Conservation (phyloP, 1,140 invertebrate species). For the Epicauta chinensis region DNA sequence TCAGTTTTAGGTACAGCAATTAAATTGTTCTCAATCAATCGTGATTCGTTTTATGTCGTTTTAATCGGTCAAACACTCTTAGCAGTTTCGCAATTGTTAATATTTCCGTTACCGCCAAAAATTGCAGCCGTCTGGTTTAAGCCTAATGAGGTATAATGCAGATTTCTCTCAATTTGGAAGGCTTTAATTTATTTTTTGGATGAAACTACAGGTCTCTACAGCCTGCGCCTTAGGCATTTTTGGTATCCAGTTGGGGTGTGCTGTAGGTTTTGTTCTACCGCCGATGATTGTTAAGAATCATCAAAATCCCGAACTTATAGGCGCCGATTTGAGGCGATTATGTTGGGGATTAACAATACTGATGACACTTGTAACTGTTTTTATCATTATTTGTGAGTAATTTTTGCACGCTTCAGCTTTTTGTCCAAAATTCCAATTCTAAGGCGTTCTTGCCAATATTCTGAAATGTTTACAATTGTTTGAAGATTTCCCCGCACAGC, state of each 20-base stretch:
- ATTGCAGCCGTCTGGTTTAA: slow-evolving; percentile 59
- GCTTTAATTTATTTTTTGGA: not conserved
- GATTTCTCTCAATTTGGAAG: too few species aligned
- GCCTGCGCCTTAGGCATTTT: slow-evolving; percentile 73
- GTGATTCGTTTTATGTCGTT: slow-evolving; percentile 55
- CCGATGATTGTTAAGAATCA: slow-evolving; percentile 46
- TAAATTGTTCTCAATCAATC: slow-evolving; percentile 57
- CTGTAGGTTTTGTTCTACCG: slow-evolving; percentile 43
- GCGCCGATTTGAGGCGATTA: slow-evolving; percentile 38
- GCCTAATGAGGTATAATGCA: slow-evolving; percentile 52
- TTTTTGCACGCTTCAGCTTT: too few species aligned
- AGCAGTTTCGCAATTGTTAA: slow-evolving; percentile 59
- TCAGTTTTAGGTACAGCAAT: slow-evolving; percentile 63
- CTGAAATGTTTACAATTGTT: slow-evolving; percentile 3
- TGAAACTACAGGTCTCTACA: slow-evolving; percentile 55
- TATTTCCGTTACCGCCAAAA: slow-evolving; percentile 64
- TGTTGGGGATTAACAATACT: slow-evolving; percentile 50
- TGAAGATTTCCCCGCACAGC: slow-evolving; percentile 52
- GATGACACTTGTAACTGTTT: slow-evolving; percentile 49
- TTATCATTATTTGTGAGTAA: slow-evolving; percentile 54
- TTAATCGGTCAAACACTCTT: slow-evolving; percentile 65
- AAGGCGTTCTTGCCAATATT: too few species aligned
- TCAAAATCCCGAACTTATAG: slow-evolving; percentile 39
- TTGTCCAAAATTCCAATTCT: too few species aligned
- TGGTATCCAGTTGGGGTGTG: slow-evolving; percentile 61